These are phyloP conservation scores for Lithophane semibrunnea DNA, from an alignment of 2,888 invertebrate genomes.

Conservation along the genomic window DNA sequence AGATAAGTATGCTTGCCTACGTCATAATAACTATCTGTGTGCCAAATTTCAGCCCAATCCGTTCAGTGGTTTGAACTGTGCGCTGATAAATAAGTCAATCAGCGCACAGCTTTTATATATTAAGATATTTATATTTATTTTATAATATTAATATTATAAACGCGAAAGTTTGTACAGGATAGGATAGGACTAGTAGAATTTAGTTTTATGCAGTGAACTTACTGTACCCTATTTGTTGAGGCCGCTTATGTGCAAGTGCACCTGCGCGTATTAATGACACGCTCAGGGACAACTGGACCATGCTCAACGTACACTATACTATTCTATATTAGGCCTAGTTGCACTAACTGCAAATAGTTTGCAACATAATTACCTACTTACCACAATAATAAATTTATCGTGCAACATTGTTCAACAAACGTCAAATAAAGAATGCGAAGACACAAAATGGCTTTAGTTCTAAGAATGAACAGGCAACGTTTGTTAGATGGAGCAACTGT, in stretches of 20 bases:
- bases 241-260: slow-evolving; percentile 15
- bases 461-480: background rate
- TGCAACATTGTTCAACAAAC: background rate
- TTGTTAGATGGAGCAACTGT: background rate
- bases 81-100: too few relatives aligned
- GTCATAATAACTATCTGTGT: too few relatives aligned
- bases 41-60: too few relatives aligned
- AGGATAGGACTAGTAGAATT: too few relatives aligned
- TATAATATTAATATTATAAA: too few relatives aligned
- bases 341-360: slow-evolving; percentile 9
- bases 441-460: background rate
- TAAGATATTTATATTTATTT: too few relatives aligned
- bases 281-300: slow-evolving; percentile 20
- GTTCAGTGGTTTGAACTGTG: too few relatives aligned
- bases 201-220: background rate
- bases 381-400: background rate
- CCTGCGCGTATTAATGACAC: slow-evolving; percentile 41
- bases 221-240: background rate
- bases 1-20: too few relatives aligned
- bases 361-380: background rate
- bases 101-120: too few relatives aligned
- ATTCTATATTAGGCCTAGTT: slow-evolving; percentile 1
- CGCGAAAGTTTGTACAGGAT: too few relatives aligned
- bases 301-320: slow-evolving; percentile 8
- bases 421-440: background rate